Percentiles rank a stretch among this genome's conserved stretches.
Conservation (phyloP, 1,140 invertebrate species). For the Drosophila arawakana region DNA sequence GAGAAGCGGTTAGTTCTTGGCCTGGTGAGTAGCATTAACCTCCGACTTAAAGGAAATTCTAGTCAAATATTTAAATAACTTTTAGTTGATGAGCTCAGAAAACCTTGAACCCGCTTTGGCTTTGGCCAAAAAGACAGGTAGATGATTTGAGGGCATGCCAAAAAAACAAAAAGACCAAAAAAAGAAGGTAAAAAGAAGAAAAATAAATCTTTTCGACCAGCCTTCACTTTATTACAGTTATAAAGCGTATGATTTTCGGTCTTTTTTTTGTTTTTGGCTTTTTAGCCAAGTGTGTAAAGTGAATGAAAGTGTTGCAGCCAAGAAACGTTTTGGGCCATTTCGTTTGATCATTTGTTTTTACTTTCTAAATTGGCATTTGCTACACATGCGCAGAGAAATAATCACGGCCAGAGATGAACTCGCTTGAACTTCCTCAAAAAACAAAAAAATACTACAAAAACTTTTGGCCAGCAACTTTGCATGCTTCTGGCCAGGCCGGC, state of each 20-base stretch:
- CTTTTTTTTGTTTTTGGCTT: conserved; percentile 3
- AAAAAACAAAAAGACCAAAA: conserved; percentile 2
- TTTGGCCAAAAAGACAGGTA: conserved; percentile 41
- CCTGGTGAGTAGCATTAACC: conserved; percentile 52
- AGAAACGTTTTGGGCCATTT: conserved; percentile 55
- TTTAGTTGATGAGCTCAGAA: conserved; percentile 30
- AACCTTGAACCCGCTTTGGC: conserved; percentile 69
- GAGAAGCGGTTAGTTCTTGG: background rate
- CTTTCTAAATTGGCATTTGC: conserved; percentile 81
- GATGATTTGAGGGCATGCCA: conserved; percentile 24
- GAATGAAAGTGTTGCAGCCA: conserved; percentile 72
- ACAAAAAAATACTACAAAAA: conserved; percentile 13
- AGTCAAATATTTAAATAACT: conserved; percentile 29
- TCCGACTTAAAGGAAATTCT: conserved; percentile 42
- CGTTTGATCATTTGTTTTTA: conserved; percentile 78
- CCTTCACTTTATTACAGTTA: conserved; percentile 75
- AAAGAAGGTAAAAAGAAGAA: background rate
- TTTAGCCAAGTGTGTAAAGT: conserved; percentile 33
- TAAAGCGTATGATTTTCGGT: conserved; percentile 46
- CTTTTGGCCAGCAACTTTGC: conserved; percentile 52
- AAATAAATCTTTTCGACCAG: conserved; percentile 26
- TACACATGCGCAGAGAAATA: conserved; percentile 64
- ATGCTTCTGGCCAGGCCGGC: conserved; percentile 34
- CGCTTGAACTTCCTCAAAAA: conserved; percentile 51
- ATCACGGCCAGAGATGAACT: conserved; percentile 61